Conservation (phyloP, 2,113 vertebrate genomes). For the Pterocles orientalis region DNA sequence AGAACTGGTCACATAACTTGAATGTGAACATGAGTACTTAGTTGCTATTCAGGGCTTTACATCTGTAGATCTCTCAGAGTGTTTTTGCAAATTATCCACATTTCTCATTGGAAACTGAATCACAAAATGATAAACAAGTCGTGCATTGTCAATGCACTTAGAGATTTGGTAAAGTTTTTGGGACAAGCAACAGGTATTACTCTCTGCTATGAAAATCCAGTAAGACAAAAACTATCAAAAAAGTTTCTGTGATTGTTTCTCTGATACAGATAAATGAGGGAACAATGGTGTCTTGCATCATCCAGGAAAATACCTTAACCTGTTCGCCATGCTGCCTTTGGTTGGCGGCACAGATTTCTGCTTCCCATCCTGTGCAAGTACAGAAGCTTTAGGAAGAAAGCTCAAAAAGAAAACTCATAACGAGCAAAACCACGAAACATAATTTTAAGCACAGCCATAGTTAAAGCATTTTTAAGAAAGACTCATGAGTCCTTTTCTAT, state of each 20-base stretch:
- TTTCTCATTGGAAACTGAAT: slow-evolving; percentile 4
- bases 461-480: not conserved
- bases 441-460: not conserved
- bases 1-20: not conserved
- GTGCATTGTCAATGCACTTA: accelerated
- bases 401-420: not conserved
- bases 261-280: not conserved
- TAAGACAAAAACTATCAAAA: not conserved
- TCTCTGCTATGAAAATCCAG: not conserved
- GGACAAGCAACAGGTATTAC: not conserved
- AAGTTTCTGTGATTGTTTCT: not conserved
- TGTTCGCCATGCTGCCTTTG: not conserved
- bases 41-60: not conserved
- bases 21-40: not conserved
- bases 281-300: not conserved
- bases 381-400: not conserved
- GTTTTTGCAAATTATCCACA: not conserved
- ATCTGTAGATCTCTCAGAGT: not conserved
- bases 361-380: not conserved
- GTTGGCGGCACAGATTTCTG: not conserved
- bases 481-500: not conserved
- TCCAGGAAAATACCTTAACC: not conserved
- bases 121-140: not conserved
- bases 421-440: not conserved
- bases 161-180: not conserved